Base-by-base conservation (phyloP, 2,888 invertebrate genomes). In the Sminthurides aquaticus region DNA sequence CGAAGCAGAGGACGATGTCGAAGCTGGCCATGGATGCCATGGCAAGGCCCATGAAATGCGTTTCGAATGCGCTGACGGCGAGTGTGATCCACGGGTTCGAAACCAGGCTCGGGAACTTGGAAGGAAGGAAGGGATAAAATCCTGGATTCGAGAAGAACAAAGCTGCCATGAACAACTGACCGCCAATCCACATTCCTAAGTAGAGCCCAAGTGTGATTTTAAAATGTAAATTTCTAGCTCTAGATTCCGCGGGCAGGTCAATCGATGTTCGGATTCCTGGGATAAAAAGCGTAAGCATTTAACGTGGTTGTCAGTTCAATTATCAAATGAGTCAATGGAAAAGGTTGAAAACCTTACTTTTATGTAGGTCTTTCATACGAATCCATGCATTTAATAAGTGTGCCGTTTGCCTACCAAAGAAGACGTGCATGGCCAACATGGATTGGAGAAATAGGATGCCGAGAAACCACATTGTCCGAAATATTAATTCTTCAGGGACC, bases 1-100 rank as follows among this genome's bases (percentile, higher is more conserved):
- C 34, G 24, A 58, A 58, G 15, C 58, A 27, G 3, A 58, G 29
- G 22, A 58, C 11, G n/a, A 58, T 27, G 58, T 58, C 58, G 22
- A 58, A 58, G 15, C 58, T 34, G 1, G 58, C 58, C 58, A 58
- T 58, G 24, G 27, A 24, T 1, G 58, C 58, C 58, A 58, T 58
- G 5, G 58, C 58, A 22, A 58, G 34, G 18, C 58, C 58, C 58
- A 58, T 58, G 34, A 58, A 58, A 22, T 58, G 27, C 1, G 34
- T 34, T 34, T 58, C 58, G 22, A 58, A 34, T 3, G 34, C 3
- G 18, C 58, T 43, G 2, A 43, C 1, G n/a, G 3, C 20, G 11
- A 20, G 3, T 8, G 22, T 2, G 8, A 5, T n/a, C 15, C n/a
- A 22, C 1, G 3, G 1, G 1, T 20, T 1, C 1, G 1, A 11